Evolutionary conservation across 1,140 invertebrate species (phyloP).

Genomic region (Ptiloglossa arizonensis): DNA sequence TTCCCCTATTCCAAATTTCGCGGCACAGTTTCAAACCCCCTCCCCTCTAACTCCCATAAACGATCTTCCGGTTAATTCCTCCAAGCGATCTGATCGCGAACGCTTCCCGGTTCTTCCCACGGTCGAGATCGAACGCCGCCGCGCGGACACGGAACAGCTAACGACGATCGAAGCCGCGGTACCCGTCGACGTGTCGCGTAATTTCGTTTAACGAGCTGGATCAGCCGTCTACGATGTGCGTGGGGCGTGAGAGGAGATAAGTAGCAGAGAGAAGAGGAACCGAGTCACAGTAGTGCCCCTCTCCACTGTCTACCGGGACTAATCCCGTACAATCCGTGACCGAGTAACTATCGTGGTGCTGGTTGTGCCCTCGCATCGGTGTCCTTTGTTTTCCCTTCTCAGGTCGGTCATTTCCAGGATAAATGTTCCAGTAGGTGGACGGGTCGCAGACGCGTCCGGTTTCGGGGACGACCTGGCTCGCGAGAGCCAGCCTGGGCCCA

Average conservation of each 20-base stretch:
- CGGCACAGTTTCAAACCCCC: no score
- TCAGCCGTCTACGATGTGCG: neutral
- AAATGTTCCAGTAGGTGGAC: conserved; percentile 40
- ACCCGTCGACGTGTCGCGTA: conserved; percentile 41
- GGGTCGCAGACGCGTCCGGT: conserved; percentile 16
- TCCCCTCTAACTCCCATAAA: no score
- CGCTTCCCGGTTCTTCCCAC: neutral
- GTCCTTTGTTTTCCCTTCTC: conserved; percentile 57
- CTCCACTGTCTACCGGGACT: neutral
- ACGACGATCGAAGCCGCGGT: neutral
- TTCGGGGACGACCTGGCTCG: neutral
- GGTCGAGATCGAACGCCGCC: neutral
- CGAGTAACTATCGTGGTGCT: conserved; percentile 23
- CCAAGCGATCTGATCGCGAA: no score
- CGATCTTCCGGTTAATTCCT: no score
- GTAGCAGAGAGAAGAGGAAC: neutral
- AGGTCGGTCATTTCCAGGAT: conserved; percentile 49
- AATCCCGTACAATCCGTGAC: conserved; percentile 52
- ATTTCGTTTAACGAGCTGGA: conserved; percentile 54
- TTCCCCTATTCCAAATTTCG: no score
- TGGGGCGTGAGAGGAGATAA: neutral
- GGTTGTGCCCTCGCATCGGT: neutral
- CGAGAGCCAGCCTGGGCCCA: conserved; percentile 6
- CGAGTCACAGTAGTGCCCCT: no score
- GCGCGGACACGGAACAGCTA: neutral